A percentile compares a stretch with the other conserved stretches of the same genome.
Evolutionary conservation across 2,113 vertebrate species (phyloP).

Genomic region (Dipodomys stephensi): DNA sequence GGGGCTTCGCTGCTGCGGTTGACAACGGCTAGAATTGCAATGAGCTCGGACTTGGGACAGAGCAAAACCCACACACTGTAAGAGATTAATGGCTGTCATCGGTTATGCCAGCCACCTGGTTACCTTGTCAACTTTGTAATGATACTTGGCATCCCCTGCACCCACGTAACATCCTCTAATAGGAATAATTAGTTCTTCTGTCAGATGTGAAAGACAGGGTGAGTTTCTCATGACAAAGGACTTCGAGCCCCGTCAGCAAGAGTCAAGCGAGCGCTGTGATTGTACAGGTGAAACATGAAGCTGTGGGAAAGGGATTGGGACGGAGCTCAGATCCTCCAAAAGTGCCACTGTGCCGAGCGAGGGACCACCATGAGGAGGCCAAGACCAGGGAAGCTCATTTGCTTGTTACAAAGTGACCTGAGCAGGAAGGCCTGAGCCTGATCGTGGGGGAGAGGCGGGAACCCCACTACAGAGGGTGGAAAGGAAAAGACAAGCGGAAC

Average conservation of each 20-base stretch:
- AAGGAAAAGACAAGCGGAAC: not conserved
- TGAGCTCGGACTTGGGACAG: rapidly evolving
- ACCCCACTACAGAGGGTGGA: no score
- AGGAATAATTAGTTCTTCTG: not conserved
- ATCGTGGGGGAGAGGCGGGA: not conserved
- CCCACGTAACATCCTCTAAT: not conserved
- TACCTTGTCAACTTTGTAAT: not conserved
- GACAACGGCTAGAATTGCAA: not conserved
- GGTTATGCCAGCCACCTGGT: rapidly evolving
- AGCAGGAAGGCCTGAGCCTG: not conserved
- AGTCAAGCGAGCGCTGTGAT: not conserved
- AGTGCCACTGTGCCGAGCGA: rapidly evolving
- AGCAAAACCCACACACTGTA: not conserved
- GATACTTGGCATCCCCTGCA: not conserved
- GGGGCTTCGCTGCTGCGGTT: no score
- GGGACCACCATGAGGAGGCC: not conserved
- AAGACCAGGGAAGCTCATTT: not conserved
- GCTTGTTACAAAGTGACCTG: not conserved
- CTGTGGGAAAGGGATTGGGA: not conserved
- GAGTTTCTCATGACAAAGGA: not conserved
- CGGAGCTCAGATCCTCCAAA: not conserved
- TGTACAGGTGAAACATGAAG: not conserved
- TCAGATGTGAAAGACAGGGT: not conserved
- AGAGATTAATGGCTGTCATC: not conserved
- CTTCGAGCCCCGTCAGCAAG: no score